Base-by-base conservation (phyloP, 2,888 invertebrate species). In the Lypha dubia region DNA sequence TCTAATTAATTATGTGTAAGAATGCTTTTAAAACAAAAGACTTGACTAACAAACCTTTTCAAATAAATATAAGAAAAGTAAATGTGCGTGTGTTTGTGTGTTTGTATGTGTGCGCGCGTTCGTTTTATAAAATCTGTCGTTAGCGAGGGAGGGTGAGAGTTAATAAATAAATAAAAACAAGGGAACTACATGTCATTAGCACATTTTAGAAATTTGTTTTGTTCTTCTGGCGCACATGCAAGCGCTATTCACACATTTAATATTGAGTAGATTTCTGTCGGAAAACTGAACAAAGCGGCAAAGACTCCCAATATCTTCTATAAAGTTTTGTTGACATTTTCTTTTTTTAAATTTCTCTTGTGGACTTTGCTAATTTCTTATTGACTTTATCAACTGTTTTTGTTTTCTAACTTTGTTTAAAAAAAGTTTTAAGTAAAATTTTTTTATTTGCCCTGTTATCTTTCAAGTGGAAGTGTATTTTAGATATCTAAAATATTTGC, bases 11-110 rank as follows among this genome's bases (percentile, higher is more conserved):
- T 51, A n/a, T 13, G 13, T 13, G 22, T 3, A 22, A 13, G 7
- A 53, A 28, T 28, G 24, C 13, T 53, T 53, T 53, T 9, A 53
- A 28, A 53, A 51, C 51, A 24, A 53, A 53, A 24, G n/a, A 53
- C 53, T 28, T 28, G 28, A n/a, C 1, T 7, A 53, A 53, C n/a
- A n/a, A 53, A 53, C 53, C 15, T 53, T 28, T n/a, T 28, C 5
- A 3, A 3, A 11, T n/a, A 20, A 38, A 60, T 20, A 20, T 38
- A 13, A 20, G 38, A 60, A 60, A 60, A n/a, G n/a, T n/a, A n/a
- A 9, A 13, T 38, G 38, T 20, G 38, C 13, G 11, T 13, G 28
- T 28, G 28, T 4, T 4, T 28, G 28, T 28, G 28, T 28, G 28
- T 38, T 20, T 20, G 24, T 6, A 13, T 11, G 6, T 38, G 38